Conservation (phyloP, 2,113 vertebrate genomes). For the Delphinus delphis region DNA sequence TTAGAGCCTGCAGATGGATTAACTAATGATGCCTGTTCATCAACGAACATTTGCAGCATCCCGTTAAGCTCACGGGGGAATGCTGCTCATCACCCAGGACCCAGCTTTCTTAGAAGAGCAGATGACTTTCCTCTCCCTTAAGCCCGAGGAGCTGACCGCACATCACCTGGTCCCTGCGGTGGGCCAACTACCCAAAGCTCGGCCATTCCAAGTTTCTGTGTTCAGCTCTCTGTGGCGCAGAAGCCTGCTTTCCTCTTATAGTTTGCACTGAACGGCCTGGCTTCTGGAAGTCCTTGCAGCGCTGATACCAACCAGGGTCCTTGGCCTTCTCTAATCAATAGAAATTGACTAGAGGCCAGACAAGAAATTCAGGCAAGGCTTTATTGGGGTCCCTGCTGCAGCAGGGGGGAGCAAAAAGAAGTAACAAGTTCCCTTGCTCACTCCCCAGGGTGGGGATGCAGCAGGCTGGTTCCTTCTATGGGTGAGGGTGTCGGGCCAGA, state of each 20-base stretch:
- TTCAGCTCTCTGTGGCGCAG: background rate
- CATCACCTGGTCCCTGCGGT: background rate
- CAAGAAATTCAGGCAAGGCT: background rate
- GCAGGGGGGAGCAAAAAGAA: background rate
- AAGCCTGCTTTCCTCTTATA: background rate
- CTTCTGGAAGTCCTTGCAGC: background rate
- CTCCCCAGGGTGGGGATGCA: background rate
- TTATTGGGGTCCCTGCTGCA: background rate
- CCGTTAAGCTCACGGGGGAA: background rate
- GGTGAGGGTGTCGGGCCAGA: background rate
- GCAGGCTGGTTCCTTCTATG: background rate
- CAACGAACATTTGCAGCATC: background rate
- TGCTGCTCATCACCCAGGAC: background rate
- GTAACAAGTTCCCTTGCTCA: background rate
- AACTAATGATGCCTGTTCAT: conserved; percentile 13
- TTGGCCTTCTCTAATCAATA: background rate
- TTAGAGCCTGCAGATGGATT: conserved; percentile 56
- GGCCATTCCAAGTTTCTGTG: background rate
- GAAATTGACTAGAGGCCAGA: background rate
- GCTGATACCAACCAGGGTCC: background rate
- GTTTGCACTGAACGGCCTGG: background rate
- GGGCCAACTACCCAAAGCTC: background rate
- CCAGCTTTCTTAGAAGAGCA: background rate
- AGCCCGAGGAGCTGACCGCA: background rate
- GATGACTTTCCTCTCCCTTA: background rate